Evolutionary conservation across 2,113 vertebrate genomes (phyloP).

Genomic region (Tragelaphus strepsiceros): DNA sequence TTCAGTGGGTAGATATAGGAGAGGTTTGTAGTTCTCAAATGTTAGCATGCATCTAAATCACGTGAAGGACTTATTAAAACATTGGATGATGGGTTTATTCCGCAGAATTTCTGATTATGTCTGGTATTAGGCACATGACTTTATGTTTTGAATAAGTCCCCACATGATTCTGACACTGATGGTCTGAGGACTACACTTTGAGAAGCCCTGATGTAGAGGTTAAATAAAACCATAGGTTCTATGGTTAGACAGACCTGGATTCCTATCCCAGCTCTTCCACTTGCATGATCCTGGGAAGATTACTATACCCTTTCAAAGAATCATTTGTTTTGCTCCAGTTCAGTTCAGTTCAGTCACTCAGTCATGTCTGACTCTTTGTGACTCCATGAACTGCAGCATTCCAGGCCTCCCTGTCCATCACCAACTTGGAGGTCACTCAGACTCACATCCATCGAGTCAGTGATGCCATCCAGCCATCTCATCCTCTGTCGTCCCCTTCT

Average conservation of each 20-base stretch:
- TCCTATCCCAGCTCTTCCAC: not conserved
- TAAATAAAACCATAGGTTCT: not conserved
- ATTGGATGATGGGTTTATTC: not conserved
- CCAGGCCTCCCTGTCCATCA: too few relatives aligned
- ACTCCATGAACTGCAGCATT: too few relatives aligned
- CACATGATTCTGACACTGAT: not conserved
- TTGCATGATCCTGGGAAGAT: not conserved
- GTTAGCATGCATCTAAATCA: not conserved
- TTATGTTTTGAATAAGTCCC: not conserved
- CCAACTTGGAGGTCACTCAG: too few relatives aligned
- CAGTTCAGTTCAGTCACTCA: too few relatives aligned
- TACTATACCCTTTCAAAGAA: not conserved
- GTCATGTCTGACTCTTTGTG: too few relatives aligned
- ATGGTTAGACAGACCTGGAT: not conserved
- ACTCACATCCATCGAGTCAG: too few relatives aligned
- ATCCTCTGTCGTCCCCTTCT: too few relatives aligned
- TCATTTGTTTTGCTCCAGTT: not conserved
- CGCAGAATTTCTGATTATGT: not conserved
- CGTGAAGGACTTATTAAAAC: not conserved
- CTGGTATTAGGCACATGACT: not conserved
- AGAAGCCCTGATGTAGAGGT: not conserved
- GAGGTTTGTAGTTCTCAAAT: not conserved
- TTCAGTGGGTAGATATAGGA: not conserved
- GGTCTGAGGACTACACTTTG: not conserved
- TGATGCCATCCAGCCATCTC: too few relatives aligned